phyloP scores from a whole-genome alignment of 2,113 vertebrate species.

The Arothron firmamentum region DNA sequence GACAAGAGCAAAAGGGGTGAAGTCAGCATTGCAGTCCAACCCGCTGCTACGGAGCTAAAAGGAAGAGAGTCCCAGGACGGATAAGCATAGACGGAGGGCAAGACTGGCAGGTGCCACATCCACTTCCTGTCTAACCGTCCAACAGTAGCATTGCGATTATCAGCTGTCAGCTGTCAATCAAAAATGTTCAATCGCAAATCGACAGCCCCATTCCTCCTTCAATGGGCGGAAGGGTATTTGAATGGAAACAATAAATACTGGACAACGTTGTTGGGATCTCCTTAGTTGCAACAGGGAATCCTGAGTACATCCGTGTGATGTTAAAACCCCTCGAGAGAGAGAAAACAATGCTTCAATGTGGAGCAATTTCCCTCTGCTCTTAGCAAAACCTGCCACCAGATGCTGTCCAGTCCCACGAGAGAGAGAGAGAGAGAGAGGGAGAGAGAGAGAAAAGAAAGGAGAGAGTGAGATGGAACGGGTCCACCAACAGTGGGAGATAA shows the following conservation, averaged over 20 bases:
- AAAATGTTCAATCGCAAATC: slow-evolving; percentile 16
- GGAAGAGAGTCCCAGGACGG: no score
- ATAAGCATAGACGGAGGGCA: neutral
- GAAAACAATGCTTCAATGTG: slow-evolving; percentile 45
- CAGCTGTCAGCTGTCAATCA: slow-evolving; percentile 22
- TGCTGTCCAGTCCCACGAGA: slow-evolving; percentile 49
- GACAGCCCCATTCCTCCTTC: slow-evolving; percentile 7
- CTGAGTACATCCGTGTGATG: slow-evolving; percentile 40
- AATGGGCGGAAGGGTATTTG: neutral
- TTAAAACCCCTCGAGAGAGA: slow-evolving; percentile 37
- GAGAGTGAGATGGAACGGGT: slow-evolving; percentile 6
- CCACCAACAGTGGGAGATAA: slow-evolving; percentile 22
- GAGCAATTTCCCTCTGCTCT: slow-evolving; percentile 40
- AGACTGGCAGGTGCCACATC: slow-evolving; percentile 14
- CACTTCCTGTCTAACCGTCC: slow-evolving; percentile 45
- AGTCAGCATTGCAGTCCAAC: slow-evolving; percentile 41
- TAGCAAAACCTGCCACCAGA: slow-evolving; percentile 58
- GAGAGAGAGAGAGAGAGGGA: neutral
- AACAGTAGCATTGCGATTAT: slow-evolving; percentile 4
- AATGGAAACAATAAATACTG: slow-evolving; percentile 16
- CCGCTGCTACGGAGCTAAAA: slow-evolving; percentile 23
- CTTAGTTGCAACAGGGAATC: slow-evolving; percentile 39
- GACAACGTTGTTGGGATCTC: slow-evolving; percentile 23
- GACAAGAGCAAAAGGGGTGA: slow-evolving; percentile 35
- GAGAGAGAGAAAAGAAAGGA: neutral